phyloP scores from a whole-genome alignment of 1,140 invertebrate genomes.

The Marisa cornuarietis region DNA sequence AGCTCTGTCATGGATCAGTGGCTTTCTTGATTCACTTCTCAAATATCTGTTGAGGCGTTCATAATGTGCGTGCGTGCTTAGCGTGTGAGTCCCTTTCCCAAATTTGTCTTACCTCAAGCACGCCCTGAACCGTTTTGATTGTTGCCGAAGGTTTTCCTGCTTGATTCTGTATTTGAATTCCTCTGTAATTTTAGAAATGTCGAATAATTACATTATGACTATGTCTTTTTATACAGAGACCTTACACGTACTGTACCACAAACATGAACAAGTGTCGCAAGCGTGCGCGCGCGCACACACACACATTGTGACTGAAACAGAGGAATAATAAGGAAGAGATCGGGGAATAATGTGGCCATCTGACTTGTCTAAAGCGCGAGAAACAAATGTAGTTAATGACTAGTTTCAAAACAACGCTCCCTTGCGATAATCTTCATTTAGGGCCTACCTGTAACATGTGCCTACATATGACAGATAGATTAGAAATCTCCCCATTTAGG shows the following conservation, averaged over 20 bases:
- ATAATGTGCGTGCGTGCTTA: constrained; percentile 1
- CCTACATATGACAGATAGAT: constrained; percentile 16
- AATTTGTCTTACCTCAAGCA: constrained; percentile 14
- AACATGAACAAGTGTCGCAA: too few species aligned
- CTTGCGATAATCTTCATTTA: too few species aligned
- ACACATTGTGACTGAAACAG: background rate
- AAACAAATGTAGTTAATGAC: background rate
- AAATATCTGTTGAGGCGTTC: background rate
- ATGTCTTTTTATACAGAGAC: too few species aligned
- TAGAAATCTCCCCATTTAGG: constrained; percentile 7
- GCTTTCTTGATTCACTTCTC: background rate
- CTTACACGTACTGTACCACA: too few species aligned
- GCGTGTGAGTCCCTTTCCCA: background rate
- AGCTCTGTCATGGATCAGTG: too few species aligned
- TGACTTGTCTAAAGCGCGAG: too few species aligned
- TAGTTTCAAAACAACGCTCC: too few species aligned
- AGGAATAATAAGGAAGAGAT: too few species aligned
- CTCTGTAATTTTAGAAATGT: background rate
- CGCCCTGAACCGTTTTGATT: constrained; percentile 16
- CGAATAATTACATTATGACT: background rate
- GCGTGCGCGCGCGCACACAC: background rate
- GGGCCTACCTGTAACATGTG: background rate
- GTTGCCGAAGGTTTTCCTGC: constrained; percentile 1
- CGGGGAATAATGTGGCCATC: too few species aligned
- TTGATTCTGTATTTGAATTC: constrained; percentile 8